A percentile compares a stretch with the other conserved stretches of the same genome.
phyloP scores from a whole-genome alignment of 1,140 invertebrate species.

The Tetramorium alpestre region DNA sequence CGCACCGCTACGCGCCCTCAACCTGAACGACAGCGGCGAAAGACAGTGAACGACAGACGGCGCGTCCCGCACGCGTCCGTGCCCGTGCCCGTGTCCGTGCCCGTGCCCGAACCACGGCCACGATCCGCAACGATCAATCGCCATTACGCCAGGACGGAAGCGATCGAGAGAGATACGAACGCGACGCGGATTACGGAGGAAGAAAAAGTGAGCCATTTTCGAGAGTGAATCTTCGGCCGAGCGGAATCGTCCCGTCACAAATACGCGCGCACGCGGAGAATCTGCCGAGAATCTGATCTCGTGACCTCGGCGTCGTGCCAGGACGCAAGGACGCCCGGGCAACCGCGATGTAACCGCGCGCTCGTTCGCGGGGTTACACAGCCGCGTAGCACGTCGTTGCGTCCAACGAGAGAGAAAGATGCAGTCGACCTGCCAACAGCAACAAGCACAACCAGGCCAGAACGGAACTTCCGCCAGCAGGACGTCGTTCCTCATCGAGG shows the following conservation, averaged over 20 bases:
- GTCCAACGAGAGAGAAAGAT: constrained; percentile 66
- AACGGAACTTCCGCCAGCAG: constrained; percentile 81
- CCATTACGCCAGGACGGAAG: no score
- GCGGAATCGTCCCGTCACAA: no score
- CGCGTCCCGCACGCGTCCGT: constrained; percentile 28
- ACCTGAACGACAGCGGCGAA: not conserved
- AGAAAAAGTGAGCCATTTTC: no score
- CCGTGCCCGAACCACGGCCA: not conserved
- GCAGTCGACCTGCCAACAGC: constrained; percentile 84
- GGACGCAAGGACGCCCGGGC: no score
- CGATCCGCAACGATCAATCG: not conserved
- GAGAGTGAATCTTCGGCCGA: no score
- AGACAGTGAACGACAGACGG: constrained; percentile 21
- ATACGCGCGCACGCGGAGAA: no score
- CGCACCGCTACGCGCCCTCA: constrained; percentile 67
- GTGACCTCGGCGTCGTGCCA: no score
- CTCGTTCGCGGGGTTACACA: not conserved
- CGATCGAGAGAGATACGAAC: no score
- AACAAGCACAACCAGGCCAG: constrained; percentile 78
- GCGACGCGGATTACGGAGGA: no score
- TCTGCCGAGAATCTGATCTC: no score
- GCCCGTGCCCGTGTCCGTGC: not conserved
- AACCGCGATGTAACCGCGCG: constrained; percentile 50
- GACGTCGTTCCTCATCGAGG: constrained; percentile 93
- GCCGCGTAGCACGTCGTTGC: not conserved